Percentiles rank a stretch among this genome's conserved stretches.
phyloP scores from a whole-genome alignment of 2,113 vertebrate genomes.

The Hypanus sabinus region DNA sequence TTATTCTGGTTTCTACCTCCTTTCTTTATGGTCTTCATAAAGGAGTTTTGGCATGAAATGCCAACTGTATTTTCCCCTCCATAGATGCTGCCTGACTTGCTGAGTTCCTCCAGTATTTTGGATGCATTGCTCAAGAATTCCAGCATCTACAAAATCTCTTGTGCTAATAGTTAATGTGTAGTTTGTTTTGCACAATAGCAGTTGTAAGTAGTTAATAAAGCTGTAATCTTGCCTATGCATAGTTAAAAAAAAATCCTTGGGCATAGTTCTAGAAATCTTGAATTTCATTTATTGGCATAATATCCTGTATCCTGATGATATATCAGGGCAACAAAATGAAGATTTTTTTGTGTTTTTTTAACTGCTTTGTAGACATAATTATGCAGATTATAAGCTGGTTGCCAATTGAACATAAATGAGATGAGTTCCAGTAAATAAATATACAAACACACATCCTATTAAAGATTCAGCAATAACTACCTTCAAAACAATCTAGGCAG shows the following conservation, averaged over 20 bases:
- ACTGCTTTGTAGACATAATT: not conserved
- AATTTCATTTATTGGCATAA: not conserved
- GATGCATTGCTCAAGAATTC: too few relatives aligned
- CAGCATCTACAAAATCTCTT: too few relatives aligned
- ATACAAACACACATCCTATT: not conserved
- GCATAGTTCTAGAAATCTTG: not conserved
- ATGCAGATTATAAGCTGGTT: not conserved
- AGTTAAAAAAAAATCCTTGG: too few relatives aligned
- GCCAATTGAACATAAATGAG: not conserved
- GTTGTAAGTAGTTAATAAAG: not conserved
- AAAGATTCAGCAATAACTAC: not conserved
- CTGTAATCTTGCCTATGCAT: not conserved
- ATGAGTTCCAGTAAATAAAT: not conserved
- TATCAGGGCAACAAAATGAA: not conserved
- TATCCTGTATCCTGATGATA: not conserved
- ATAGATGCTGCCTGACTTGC: too few relatives aligned
- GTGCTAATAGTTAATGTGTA: too few relatives aligned
- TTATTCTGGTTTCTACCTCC: too few relatives aligned
- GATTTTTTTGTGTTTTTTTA: not conserved
- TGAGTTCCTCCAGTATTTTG: too few relatives aligned
- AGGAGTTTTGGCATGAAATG: too few relatives aligned
- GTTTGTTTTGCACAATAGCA: not conserved
- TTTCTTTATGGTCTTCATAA: too few relatives aligned
- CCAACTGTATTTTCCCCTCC: too few relatives aligned
- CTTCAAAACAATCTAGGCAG: not conserved